Percentiles rank a stretch among this genome's conserved stretches.
phyloP scores from a whole-genome alignment of 1,140 invertebrate genomes.

The Anthonomus grandis region DNA sequence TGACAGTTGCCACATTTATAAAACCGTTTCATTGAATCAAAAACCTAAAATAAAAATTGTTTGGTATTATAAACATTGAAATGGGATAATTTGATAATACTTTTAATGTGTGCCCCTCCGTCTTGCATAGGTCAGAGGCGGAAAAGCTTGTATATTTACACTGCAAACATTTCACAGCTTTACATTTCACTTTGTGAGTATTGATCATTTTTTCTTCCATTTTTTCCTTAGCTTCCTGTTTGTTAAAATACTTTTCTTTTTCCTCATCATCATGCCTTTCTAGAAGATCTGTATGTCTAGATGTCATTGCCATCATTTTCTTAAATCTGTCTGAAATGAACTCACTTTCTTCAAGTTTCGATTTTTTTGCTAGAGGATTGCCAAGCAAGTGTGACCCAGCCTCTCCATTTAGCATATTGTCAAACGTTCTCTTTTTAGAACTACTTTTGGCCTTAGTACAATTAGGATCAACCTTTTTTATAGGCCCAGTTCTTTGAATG shows the following conservation, averaged over 20 bases:
- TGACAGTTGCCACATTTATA: constrained; percentile 87
- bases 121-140: constrained; percentile 78
- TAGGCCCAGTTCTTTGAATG: constrained; percentile 62
- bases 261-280: constrained; percentile 69
- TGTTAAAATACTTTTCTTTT: constrained; percentile 83
- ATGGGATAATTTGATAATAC: no score
- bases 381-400: constrained; percentile 45
- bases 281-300: constrained; percentile 72
- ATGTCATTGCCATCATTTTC: constrained; percentile 75
- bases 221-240: constrained; percentile 83
- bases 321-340: constrained; percentile 67
- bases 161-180: constrained; percentile 82
- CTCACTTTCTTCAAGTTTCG: constrained; percentile 50
- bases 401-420: constrained; percentile 50
- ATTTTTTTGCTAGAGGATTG: constrained; percentile 53
- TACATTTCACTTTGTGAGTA: constrained; percentile 79
- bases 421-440: constrained; percentile 54
- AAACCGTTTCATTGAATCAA: constrained; percentile 81
- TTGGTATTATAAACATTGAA: not conserved
- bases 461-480: constrained; percentile 67
- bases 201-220: constrained; percentile 90
- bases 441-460: constrained; percentile 57
- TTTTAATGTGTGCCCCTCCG: constrained; percentile 74
- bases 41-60: constrained; percentile 42
- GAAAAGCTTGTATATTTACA: constrained; percentile 89